Conservation (phyloP, 2,113 vertebrate genomes). For the Tyto alba region DNA sequence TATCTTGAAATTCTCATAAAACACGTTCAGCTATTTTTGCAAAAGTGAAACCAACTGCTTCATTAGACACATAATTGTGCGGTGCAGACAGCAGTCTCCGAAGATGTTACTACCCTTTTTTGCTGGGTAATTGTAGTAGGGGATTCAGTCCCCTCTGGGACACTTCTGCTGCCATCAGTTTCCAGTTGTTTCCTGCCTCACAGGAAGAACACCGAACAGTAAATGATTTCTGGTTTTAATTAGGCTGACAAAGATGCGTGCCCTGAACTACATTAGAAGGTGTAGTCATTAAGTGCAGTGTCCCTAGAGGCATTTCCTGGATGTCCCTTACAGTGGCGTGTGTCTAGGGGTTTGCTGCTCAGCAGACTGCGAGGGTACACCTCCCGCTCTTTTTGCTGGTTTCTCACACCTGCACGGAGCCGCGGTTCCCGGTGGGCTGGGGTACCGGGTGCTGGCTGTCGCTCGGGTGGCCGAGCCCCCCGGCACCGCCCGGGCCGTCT, state of each 20-base stretch:
- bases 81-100: neutral
- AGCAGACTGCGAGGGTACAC: rapidly evolving
- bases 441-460: neutral
- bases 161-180: neutral
- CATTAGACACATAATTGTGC: neutral
- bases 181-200: neutral
- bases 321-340: neutral
- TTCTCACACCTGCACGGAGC: neutral
- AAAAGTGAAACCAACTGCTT: neutral
- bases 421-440: rapidly evolving
- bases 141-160: neutral
- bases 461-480: rapidly evolving
- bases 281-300: neutral
- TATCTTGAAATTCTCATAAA: neutral
- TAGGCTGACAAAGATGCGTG: neutral
- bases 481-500: rapidly evolving
- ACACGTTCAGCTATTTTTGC: neutral
- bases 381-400: neutral
- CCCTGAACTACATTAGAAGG: neutral
- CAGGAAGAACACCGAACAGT: neutral
- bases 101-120: neutral
- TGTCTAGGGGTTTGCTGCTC: neutral
- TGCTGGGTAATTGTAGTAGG: neutral
- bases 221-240: conserved; percentile 45
- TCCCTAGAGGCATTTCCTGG: neutral